Evolutionary conservation across 2,113 vertebrate species (phyloP).

Genomic region (Mustelus asterias): DNA sequence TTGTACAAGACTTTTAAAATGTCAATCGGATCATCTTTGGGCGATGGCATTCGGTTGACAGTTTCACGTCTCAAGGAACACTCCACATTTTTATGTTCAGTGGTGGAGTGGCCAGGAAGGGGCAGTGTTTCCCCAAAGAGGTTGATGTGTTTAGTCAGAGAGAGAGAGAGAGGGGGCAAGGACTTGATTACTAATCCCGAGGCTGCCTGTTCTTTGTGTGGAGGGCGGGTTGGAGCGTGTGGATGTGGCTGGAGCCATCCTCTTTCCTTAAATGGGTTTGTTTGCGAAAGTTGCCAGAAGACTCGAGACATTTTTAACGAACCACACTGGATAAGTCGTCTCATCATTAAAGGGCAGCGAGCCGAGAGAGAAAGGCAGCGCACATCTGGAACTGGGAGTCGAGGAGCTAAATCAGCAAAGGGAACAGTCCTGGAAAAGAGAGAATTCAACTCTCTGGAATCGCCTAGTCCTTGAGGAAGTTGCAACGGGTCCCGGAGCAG

Average conservation of each 20-base stretch:
- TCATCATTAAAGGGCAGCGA: neutral
- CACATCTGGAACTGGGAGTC: neutral
- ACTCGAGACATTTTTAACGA: neutral
- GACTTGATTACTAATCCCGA: neutral
- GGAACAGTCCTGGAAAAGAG: neutral
- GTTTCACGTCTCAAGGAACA: neutral
- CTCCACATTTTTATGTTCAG: neutral
- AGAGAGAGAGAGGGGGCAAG: neutral
- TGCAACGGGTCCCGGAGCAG: neutral
- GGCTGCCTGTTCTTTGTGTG: neutral
- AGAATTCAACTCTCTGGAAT: neutral
- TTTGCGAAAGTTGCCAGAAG: constrained; percentile 10
- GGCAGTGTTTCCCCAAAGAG: neutral
- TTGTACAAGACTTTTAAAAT: neutral
- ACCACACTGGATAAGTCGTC: neutral
- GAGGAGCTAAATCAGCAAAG: neutral
- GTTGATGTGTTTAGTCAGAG: neutral
- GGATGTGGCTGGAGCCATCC: neutral
- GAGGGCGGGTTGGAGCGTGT: neutral
- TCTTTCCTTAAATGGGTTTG: constrained; percentile 5
- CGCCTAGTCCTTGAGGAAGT: neutral
- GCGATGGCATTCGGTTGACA: neutral
- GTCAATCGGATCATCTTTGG: neutral
- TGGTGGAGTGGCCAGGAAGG: neutral
- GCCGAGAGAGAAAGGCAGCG: neutral